Conservation (phyloP, 2,113 vertebrate species). For the Merops nubicus region DNA sequence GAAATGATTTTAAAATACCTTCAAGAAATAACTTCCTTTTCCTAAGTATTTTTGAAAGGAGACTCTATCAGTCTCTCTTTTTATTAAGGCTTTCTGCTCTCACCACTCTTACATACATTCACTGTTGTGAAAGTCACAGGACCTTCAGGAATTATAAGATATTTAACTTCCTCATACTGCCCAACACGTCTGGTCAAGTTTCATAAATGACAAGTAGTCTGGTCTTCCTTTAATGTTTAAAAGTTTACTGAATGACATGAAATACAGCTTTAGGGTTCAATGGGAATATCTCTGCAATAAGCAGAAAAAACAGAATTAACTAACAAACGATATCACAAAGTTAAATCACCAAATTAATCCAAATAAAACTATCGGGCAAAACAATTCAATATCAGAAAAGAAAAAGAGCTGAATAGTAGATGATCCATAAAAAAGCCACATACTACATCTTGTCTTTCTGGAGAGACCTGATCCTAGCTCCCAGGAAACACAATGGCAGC, state of each 20-base stretch:
- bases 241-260: background rate
- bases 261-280: background rate
- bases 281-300: background rate
- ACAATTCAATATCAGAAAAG: background rate
- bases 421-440: background rate
- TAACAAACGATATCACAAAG: background rate
- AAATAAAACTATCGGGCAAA: background rate
- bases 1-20: background rate
- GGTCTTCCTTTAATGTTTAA: background rate
- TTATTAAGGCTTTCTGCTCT: background rate
- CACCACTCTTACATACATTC: background rate
- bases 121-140: background rate
- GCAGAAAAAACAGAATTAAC: background rate
- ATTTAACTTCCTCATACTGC: background rate
- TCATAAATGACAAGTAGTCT: background rate
- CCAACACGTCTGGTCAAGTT: background rate
- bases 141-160: background rate
- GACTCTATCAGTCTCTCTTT: background rate
- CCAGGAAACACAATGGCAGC: background rate
- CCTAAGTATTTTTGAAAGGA: background rate
- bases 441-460: background rate
- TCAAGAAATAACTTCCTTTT: background rate
- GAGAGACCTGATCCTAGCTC: background rate
- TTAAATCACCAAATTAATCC: background rate
- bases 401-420: background rate